Evolutionary conservation across 35 echinoderm and acorn worm species (phyloP), one percentile per base, ranked within the genome.

Genomic region (Hemicentrotus pulcherrimus): DNA sequence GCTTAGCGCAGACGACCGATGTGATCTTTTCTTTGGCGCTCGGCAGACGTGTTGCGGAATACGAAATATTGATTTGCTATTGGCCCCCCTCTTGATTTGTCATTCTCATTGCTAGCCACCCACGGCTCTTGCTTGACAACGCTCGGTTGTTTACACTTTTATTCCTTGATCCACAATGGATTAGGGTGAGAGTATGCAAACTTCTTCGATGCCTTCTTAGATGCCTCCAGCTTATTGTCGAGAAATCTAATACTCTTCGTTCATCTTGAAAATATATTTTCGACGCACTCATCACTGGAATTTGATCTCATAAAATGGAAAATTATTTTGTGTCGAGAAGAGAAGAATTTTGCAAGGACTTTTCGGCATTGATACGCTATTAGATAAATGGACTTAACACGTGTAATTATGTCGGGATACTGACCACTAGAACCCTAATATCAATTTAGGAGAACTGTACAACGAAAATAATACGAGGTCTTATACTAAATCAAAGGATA

Each of bases 131-230:
- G 88, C 88, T 90, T 90, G 88, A 90, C 88, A 90, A 90, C 88
- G 88, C 88, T 47, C 18, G 32, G 88, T 32, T 90, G 88, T 90
- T 90, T 90, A 90, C 88, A 90, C 88, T 90, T 41, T 47, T 45
- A 90, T 90, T 18, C 88, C 5, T 90, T 90, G 88, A 90, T 90
- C 88, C 88, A 90, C 19, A 45, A 45, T 90, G 32, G 88, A 90
- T 90, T 90, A 90, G 88, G 88, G 33, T 28, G 19, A 47, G 88
- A 47, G 46, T 90, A 90, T 78, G 65, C 65, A 78, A 78, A 78
- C 65, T 78, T 78, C 65, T 78, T 78, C 65, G 65, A 78, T 2
- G 65, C 65, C 65, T 78, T 28, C 65, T 0, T 22, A 22, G 19
- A 30, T 78, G 19, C 6, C 65, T 78, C 65, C 65, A 78, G 19